Conservation (phyloP, 1,140 invertebrate species). For the Eubasilissa regina region DNA sequence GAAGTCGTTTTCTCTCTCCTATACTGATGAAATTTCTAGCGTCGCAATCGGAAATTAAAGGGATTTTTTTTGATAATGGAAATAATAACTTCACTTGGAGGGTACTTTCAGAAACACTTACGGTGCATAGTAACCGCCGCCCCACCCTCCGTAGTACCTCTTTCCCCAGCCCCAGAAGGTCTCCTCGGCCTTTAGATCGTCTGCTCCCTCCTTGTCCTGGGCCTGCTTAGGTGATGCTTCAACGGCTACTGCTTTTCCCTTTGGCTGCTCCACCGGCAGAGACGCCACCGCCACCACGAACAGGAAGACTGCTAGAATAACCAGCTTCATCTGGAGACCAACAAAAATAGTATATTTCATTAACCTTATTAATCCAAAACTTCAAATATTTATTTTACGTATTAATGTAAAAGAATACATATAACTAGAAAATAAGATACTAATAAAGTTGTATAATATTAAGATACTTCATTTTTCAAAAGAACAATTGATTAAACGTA, state of each 20-base stretch:
- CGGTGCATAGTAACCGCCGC: neutral
- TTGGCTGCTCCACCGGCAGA: neutral
- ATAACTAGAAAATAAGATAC: too few species aligned
- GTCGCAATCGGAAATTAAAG: too few species aligned
- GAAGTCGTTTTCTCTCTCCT: too few species aligned
- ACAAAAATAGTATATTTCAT: neutral
- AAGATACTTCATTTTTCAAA: too few species aligned
- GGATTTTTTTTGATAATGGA: too few species aligned
- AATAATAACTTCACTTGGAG: too few species aligned
- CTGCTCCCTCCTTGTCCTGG: neutral
- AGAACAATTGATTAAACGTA: too few species aligned
- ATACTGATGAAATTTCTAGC: too few species aligned
- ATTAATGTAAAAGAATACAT: too few species aligned
- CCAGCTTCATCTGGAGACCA: constrained; percentile 24
- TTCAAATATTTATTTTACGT: too few species aligned
- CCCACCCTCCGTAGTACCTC: neutral
- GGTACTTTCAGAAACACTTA: neutral
- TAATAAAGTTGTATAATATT: too few species aligned
- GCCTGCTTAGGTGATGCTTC: neutral
- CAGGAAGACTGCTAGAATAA: constrained; percentile 5
- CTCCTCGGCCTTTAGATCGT: neutral
- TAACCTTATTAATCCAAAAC: too few species aligned
- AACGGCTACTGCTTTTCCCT: neutral
- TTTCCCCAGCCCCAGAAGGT: neutral
- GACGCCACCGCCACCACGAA: neutral